Evolutionary conservation across 2,888 invertebrate genomes (phyloP).

Genomic region (Tenthredo mesomela): DNA sequence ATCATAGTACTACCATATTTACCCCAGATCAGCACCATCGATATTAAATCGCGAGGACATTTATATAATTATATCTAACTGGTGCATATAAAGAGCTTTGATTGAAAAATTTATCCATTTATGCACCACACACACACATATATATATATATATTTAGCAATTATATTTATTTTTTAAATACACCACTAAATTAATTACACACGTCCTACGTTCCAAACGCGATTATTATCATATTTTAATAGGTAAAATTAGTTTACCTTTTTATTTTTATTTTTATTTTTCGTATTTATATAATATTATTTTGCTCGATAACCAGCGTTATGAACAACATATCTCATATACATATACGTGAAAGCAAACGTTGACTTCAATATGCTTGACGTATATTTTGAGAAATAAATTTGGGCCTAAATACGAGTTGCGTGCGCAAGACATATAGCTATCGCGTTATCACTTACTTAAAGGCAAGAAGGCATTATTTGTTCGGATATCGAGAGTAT

Average conservation of each 20-base stretch:
- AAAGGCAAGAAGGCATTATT: conserved; percentile 51
- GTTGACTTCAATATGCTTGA: not conserved
- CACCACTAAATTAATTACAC: not conserved
- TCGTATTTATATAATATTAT: not conserved
- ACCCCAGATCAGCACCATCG: not conserved
- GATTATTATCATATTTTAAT: not conserved
- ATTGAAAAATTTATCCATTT: not conserved
- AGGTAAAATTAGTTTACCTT: too few relatives aligned
- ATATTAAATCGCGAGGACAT: conserved; percentile 37
- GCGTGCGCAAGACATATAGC: conserved; percentile 22
- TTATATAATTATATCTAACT: conserved; percentile 10
- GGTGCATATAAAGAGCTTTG: not conserved
- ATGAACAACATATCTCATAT: too few relatives aligned
- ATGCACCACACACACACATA: not conserved
- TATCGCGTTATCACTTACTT: conserved; percentile 43
- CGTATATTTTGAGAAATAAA: conserved; percentile 20
- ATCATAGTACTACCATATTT: not conserved
- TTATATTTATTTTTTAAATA: not conserved
- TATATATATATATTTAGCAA: not conserved
- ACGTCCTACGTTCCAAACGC: not conserved
- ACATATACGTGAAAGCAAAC: not conserved
- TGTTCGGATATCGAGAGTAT: conserved; percentile 49
- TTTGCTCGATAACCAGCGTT: too few relatives aligned
- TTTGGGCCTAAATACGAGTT: not conserved
- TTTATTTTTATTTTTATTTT: not conserved